Evolutionary conservation across 2,797 vertebrate species (phyloP).

Genomic region (Tenualosa thibaudeaui): DNA sequence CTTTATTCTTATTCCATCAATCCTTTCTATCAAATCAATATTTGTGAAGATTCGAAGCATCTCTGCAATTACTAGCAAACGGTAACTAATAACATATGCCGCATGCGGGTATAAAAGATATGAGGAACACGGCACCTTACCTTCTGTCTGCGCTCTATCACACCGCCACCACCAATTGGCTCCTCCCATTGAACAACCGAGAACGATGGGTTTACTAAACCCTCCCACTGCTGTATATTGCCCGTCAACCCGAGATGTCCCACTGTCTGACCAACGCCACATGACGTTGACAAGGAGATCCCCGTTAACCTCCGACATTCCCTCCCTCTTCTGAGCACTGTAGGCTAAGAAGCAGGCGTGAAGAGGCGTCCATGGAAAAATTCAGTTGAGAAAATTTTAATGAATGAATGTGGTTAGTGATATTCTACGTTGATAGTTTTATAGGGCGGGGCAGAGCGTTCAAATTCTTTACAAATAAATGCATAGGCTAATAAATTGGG

Average conservation of each 20-base stretch:
- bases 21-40: background rate
- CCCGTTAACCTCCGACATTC: constrained; percentile 49
- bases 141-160: constrained; percentile 63
- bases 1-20: constrained; percentile 63
- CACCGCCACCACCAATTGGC: constrained; percentile 68
- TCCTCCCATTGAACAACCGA: constrained; percentile 71
- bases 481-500: too few relatives aligned
- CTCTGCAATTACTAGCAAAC: background rate
- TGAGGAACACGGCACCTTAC: constrained; percentile 70
- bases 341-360: background rate
- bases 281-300: constrained; percentile 59
- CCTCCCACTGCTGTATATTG: constrained; percentile 55
- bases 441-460: too few relatives aligned
- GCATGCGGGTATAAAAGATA: constrained; percentile 47
- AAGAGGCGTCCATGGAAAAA: background rate
- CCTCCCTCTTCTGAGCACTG: constrained; percentile 19
- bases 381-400: background rate
- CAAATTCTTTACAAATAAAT: too few relatives aligned
- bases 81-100: constrained; percentile 13
- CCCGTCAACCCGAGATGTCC: constrained; percentile 35
- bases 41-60: background rate
- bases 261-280: constrained; percentile 41
- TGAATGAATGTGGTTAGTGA: background rate
- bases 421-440: background rate
- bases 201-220: constrained; percentile 56